Percentiles rank a stretch among this genome's conserved stretches.
These are phyloP conservation scores for Lacanobia wlatinum DNA, from an alignment of 2,888 invertebrate genomes.

Conservation along the genomic window DNA sequence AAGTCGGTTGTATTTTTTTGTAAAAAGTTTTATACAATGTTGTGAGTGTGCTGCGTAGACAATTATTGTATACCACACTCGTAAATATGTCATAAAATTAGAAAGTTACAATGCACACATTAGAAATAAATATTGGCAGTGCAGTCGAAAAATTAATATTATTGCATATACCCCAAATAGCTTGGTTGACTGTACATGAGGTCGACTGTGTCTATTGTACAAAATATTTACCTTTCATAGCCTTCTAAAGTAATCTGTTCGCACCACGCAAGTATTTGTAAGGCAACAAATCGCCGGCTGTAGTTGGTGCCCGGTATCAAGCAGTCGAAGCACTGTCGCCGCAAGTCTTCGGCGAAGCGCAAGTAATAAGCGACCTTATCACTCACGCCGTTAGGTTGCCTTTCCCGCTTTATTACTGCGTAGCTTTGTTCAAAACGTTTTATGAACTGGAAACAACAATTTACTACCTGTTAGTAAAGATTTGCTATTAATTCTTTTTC, in stretches of 20 bases:
- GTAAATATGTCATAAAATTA: too few species aligned
- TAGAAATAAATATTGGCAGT: too few species aligned
- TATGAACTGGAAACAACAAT: constrained; percentile 73
- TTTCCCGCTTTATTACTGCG: constrained; percentile 73
- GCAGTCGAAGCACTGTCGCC: constrained; percentile 88
- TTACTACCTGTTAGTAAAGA: not conserved
- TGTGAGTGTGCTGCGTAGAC: too few species aligned
- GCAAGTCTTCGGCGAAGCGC: constrained; percentile 86
- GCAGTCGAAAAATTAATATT: too few species aligned
- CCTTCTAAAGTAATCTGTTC: constrained; percentile 70
- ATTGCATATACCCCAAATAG: too few species aligned
- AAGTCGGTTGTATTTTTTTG: too few species aligned
- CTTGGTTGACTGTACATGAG: too few species aligned
- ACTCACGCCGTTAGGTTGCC: constrained; percentile 36
- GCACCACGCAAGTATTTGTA: constrained; percentile 89
- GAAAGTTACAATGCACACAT: too few species aligned
- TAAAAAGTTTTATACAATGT: too few species aligned
- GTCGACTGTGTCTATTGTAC: too few species aligned
- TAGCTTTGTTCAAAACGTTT: constrained; percentile 83
- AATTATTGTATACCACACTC: too few species aligned
- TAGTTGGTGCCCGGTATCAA: constrained; percentile 92
- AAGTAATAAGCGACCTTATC: constrained; percentile 76
- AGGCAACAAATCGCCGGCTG: constrained; percentile 90
- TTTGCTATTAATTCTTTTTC: too few species aligned
- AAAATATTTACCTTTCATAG: constrained; percentile 68